A percentile compares a stretch with the other conserved stretches of the same genome.
These are phyloP conservation scores for Suncus etruscus DNA, from an alignment of 2,113 vertebrate species.

Conservation along the genomic window DNA sequence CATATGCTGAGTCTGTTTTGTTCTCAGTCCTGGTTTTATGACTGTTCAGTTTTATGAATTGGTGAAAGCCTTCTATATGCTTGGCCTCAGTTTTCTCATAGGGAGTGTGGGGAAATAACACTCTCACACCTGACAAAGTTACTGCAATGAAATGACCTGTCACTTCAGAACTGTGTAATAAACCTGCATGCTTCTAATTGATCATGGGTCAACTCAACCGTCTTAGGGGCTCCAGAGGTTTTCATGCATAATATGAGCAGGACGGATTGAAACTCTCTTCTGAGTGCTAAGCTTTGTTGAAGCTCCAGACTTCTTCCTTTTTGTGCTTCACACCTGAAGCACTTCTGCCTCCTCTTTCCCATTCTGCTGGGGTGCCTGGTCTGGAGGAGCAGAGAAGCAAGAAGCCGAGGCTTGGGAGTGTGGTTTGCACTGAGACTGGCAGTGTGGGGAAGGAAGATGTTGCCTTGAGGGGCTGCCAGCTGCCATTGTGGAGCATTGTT, in stretches of 20 bases:
- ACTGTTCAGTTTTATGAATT: not conserved
- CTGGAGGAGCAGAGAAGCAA: not conserved
- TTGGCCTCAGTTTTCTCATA: not conserved
- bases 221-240: not conserved
- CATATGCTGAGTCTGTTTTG: not conserved
- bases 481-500: constrained; percentile 39
- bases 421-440: not conserved
- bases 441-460: constrained; percentile 41
- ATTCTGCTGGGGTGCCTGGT: not conserved
- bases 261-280: not conserved
- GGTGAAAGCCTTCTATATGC: not conserved
- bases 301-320: not conserved
- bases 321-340: no score
- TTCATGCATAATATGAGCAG: not conserved
- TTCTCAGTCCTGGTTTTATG: not conserved
- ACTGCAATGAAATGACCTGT: not conserved
- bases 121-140: no score
- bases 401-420: not conserved
- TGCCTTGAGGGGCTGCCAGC: constrained; percentile 41
- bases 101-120: not conserved
- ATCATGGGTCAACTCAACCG: no score
- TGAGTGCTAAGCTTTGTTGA: not conserved
- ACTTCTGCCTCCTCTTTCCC: no score
- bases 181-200: not conserved
- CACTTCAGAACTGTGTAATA: not conserved